Conservation (phyloP, 2,113 vertebrate species). For the Campylomormyrus numenius region DNA sequence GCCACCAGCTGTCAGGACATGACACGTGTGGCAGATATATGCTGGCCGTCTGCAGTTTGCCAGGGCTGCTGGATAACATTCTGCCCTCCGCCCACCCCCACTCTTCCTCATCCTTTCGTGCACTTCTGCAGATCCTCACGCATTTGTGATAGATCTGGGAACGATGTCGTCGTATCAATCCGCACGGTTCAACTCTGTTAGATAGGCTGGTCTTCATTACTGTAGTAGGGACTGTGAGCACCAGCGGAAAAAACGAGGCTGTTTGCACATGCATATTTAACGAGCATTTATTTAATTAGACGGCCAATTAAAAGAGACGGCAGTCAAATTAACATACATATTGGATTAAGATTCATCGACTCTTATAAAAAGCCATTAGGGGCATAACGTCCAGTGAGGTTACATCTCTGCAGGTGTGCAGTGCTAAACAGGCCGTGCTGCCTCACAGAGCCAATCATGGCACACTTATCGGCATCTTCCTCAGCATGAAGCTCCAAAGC, state of each 20-base stretch:
- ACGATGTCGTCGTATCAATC: not conserved
- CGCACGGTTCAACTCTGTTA: not conserved
- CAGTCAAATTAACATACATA: slow-evolving; percentile 32
- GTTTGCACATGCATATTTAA: slow-evolving; percentile 26
- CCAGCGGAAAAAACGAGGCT: not conserved
- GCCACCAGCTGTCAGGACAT: not conserved
- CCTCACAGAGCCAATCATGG: not conserved
- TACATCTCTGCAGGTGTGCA: not conserved
- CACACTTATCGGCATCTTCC: not conserved
- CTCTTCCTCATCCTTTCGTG: not conserved
- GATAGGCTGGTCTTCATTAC: not conserved
- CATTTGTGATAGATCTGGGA: not conserved
- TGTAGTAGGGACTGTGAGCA: not conserved
- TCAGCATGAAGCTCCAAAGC: not conserved
- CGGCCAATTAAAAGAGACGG: slow-evolving; percentile 22
- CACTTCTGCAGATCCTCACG: not conserved
- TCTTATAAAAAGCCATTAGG: slow-evolving; percentile 16
- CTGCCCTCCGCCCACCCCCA: not conserved
- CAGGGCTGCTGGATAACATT: not conserved
- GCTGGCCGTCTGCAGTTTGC: not conserved
- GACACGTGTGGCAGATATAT: not conserved
- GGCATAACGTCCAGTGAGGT: slow-evolving; percentile 8
- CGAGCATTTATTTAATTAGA: slow-evolving; percentile 27
- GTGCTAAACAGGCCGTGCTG: not conserved
- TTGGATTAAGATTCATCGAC: slow-evolving; percentile 30